phyloP scores from a whole-genome alignment of 1,140 invertebrate genomes.

The Harlomillsia oculata region DNA sequence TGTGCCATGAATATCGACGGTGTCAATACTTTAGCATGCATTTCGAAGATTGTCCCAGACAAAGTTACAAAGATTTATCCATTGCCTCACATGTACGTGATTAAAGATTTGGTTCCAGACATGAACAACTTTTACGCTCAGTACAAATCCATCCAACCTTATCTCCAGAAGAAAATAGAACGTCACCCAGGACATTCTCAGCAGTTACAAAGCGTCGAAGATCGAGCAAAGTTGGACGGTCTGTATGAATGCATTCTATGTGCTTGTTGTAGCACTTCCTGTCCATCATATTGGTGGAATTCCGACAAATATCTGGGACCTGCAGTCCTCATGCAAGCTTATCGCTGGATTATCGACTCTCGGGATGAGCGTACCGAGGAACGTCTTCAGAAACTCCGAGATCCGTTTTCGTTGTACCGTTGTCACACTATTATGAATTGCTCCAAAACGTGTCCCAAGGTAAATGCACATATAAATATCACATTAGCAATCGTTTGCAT shows the following conservation, averaged over 20 bases:
- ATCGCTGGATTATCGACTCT: slow-evolving; percentile 96
- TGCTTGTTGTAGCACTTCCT: slow-evolving; percentile 93
- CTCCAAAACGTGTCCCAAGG: slow-evolving; percentile 91
- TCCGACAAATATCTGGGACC: slow-evolving; percentile 91
- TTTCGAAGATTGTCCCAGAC: slow-evolving; percentile 49
- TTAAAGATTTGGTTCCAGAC: slow-evolving; percentile 94
- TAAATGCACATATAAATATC: slow-evolving; percentile 39
- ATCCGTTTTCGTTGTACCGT: slow-evolving; percentile 88
- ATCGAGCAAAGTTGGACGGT: slow-evolving; percentile 88
- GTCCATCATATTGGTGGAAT: slow-evolving; percentile 98
- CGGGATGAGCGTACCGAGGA: slow-evolving; percentile 75
- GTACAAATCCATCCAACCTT: slow-evolving; percentile 88
- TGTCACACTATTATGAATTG: slow-evolving; percentile 99
- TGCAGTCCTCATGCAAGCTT: slow-evolving; percentile 86
- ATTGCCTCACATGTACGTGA: slow-evolving; percentile 95
- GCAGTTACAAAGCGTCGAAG: slow-evolving; percentile 77
- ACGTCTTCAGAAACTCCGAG: slow-evolving; percentile 69
- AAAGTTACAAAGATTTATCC: slow-evolving; percentile 86
- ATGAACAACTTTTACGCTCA: slow-evolving; percentile 91
- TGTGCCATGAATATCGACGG: slow-evolving; percentile 99
- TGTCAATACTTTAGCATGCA: slow-evolving; percentile 88
- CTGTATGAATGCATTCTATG: slow-evolving; percentile 96
- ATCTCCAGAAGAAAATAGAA: slow-evolving; percentile 68
- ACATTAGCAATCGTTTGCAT: background rate
- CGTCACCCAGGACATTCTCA: slow-evolving; percentile 63